Evolutionary conservation across 2,888 invertebrate genomes (phyloP), one percentile per base, ranked within the genome.

Genomic region (Phanerotoma sp.): DNA sequence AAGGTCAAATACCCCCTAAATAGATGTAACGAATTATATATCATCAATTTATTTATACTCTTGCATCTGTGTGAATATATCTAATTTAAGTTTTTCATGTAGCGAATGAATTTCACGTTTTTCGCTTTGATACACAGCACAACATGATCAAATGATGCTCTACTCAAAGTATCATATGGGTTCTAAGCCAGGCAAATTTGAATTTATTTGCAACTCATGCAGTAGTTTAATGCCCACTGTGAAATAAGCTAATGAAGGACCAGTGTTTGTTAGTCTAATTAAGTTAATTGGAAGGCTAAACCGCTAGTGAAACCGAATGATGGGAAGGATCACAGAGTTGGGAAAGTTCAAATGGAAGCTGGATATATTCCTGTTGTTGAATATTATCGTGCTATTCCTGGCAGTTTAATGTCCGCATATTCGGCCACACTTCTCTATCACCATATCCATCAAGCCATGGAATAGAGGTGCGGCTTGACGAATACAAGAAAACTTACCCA

Each of bases 311-410:
- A 15, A 30, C 30, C 16, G 28, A 30, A 15, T 25, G 22, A 25
- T 30, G 16, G 35, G 11, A 47, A 37, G 47, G 37, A 47, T 25
- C 37, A 16, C 37, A 47, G 47, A 28, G 44, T 37, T n/a, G 18
- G 47, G 33, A 47, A 33, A 47, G 21, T 47, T 47, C 25, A 25
- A 25, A 25, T 25, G 25, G 22, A 21, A 33, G 21, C 33, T 35
- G 15, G 16, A 3, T 25, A 30, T 44, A 25, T 25, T 10, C 22
- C 20, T 10, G 30, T 30, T 10, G 30, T 30, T 28, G 30, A 16
- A 47, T 25, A 47, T 22, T 47, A 37, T 25, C 25, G 25, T 47
- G 33, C 37, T 47, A 47, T 47, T 47, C 37, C 25, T 15, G 5
- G 37, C n/a, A n/a, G 6, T 46, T 47, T 25, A 47, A 25, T 22